These are phyloP conservation scores for Macropis europaea DNA, from an alignment of 2,888 invertebrate species.

Conservation along the genomic window DNA sequence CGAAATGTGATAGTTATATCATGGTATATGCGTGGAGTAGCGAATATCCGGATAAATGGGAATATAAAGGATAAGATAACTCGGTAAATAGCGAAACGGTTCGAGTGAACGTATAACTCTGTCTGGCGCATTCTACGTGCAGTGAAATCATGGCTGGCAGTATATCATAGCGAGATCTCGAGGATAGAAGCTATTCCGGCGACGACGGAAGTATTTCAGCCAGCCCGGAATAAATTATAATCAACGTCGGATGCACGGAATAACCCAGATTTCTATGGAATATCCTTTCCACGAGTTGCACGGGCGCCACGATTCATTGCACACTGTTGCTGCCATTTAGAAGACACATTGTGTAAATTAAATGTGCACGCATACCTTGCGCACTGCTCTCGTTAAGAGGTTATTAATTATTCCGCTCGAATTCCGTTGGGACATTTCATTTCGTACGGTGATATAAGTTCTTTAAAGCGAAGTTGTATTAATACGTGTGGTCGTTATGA, in stretches of 20 bases:
- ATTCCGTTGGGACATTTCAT: no score
- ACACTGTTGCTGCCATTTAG: conserved; percentile 1
- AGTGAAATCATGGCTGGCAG: conserved; percentile 14
- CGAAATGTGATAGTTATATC: no score
- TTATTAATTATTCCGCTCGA: no score
- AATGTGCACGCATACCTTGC: no score
- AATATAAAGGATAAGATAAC: neutral
- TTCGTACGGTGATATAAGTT: no score
- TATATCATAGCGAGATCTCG: conserved; percentile 27
- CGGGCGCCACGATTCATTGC: conserved; percentile 6
- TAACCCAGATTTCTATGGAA: conserved; percentile 16
- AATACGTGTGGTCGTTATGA: no score
- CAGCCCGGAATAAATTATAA: conserved; percentile 44
- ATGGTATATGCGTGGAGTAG: no score
- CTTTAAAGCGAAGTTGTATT: no score
- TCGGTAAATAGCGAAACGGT: neutral
- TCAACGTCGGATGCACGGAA: conserved; percentile 24
- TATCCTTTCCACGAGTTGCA: conserved; percentile 6
- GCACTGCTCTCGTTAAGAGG: no score
- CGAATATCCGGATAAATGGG: neutral
- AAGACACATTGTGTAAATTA: conserved; percentile 2
- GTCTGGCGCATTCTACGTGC: neutral
- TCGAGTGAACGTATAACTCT: neutral
- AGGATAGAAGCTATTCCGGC: conserved; percentile 17
- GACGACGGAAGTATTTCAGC: conserved; percentile 21